Base-by-base conservation (phyloP, 2,797 vertebrate species). In the Lutjanus campechanus region DNA sequence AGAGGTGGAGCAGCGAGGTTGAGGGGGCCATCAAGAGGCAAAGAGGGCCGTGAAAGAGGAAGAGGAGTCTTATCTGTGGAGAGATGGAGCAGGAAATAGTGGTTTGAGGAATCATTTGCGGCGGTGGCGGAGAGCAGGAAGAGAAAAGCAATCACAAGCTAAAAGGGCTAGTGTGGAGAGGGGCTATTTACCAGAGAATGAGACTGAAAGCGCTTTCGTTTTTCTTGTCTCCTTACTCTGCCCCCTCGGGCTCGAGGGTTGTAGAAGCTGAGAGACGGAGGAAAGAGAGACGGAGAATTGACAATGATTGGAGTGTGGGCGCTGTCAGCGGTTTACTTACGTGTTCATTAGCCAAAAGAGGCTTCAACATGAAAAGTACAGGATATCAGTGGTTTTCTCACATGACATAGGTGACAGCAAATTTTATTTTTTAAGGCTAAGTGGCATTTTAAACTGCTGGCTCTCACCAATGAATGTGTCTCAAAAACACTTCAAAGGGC, bases 71-170 rank as follows among this genome's bases (percentile, higher is more conserved):
- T 91, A 83, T 90, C 88, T 91, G 79, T 60, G 3, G 77, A 87
- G 89, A 90, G 88, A 92, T 88, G 90, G 81, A 87, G 88, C 83
- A 90, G 93, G 92, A 93, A 95, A 94, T 92, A 82, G 90, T 43
- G 73, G 78, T 90, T 90, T 89, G 90, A 93, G 83, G 89, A 92
- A 93, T 93, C 82, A 93, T 93, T 93, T 91, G 88, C 50, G 16
- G 85, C 11, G 41, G 84, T 44, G 51, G 81, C 17, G 29, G 81
- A 88, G 85, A 89, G 89, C 77, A 72, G 77, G 81, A 88, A 79
- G 86, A 90, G 89, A 91, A 94, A 94, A 93, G 93, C 93, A 94
- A 94, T 95, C 93, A 92, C 84, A 83, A 83, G 74, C 89, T 95
- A 91, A 93, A 94, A 92, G 90, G 86, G 86, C 85, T 70, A 16